phyloP scores from a whole-genome alignment of 1,140 invertebrate genomes.

The Drosophila bipectinata region DNA sequence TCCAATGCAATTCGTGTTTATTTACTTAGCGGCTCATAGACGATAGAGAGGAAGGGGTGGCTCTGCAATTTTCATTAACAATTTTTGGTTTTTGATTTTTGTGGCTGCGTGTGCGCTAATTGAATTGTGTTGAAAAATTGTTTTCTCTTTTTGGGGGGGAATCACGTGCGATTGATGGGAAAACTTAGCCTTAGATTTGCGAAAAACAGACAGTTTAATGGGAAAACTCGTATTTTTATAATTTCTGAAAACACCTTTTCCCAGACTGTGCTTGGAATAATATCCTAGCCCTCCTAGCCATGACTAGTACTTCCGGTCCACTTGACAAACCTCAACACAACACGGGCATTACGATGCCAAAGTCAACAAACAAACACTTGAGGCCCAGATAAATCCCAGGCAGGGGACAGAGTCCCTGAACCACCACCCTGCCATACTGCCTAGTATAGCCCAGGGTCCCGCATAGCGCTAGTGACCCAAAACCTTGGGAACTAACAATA shows the following conservation, averaged over 20 bases:
- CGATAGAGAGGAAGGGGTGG: not conserved
- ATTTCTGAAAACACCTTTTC: not conserved
- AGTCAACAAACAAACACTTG: slow-evolving; percentile 44
- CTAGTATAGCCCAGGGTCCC: not conserved
- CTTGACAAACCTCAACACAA: slow-evolving; percentile 38
- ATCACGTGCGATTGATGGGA: slow-evolving; percentile 34
- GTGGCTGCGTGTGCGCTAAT: slow-evolving; percentile 65
- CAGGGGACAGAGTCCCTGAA: slow-evolving; percentile 5
- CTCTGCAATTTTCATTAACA: slow-evolving; percentile 74
- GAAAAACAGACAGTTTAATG: not conserved
- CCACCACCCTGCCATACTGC: not conserved
- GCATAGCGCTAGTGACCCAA: slow-evolving; percentile 38
- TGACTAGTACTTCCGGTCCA: slow-evolving; percentile 29
- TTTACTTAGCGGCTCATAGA: slow-evolving; percentile 32
- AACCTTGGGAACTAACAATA: slow-evolving; percentile 50
- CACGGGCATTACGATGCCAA: slow-evolving; percentile 32
- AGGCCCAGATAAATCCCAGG: slow-evolving; percentile 41
- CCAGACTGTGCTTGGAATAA: not conserved
- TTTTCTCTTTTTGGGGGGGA: slow-evolving; percentile 34
- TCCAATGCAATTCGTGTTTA: slow-evolving; percentile 57
- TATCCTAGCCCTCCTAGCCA: not conserved
- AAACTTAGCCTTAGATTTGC: slow-evolving; percentile 1
- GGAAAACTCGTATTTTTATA: not conserved
- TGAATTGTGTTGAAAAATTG: slow-evolving; percentile 68
- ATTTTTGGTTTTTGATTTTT: slow-evolving; percentile 57